phyloP scores from a whole-genome alignment of 2,888 invertebrate species.

The Rhyacophila evoluta region DNA sequence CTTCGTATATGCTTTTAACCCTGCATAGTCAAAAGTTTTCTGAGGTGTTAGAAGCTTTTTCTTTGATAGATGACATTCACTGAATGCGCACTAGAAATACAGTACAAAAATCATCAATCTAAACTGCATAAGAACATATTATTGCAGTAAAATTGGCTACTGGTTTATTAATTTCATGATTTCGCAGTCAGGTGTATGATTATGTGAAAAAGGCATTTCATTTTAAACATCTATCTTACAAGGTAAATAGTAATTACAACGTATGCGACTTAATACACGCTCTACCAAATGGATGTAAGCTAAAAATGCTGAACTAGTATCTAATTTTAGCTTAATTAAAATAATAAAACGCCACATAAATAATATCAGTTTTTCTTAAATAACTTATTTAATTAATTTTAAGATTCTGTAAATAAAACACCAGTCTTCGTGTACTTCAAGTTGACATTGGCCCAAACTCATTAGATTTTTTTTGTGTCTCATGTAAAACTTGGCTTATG shows the following conservation, averaged over 20 bases:
- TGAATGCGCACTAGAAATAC: slow-evolving; percentile 38
- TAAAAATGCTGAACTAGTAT: too few relatives aligned
- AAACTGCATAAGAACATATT: not conserved
- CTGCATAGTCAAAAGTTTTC: slow-evolving; percentile 23
- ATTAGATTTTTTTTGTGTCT: too few relatives aligned
- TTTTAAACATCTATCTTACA: not conserved
- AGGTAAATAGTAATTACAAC: not conserved
- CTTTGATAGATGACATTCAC: slow-evolving; percentile 30
- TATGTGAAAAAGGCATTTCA: too few relatives aligned
- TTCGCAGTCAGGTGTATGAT: not conserved
- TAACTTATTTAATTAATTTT: too few relatives aligned
- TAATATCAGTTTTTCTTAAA: too few relatives aligned
- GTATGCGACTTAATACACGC: not conserved
- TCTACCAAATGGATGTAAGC: not conserved
- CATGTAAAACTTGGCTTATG: too few relatives aligned
- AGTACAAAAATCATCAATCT: not conserved
- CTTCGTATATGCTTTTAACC: not conserved
- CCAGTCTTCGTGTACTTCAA: too few relatives aligned
- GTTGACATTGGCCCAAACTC: too few relatives aligned
- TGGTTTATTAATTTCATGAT: not conserved
- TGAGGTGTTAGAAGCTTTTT: not conserved
- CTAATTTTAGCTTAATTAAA: too few relatives aligned
- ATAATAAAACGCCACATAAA: too few relatives aligned
- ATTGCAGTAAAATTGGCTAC: not conserved
- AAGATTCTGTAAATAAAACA: too few relatives aligned